Base-by-base conservation (phyloP, 2,888 invertebrate genomes). In the Ctenicera cuprea region DNA sequence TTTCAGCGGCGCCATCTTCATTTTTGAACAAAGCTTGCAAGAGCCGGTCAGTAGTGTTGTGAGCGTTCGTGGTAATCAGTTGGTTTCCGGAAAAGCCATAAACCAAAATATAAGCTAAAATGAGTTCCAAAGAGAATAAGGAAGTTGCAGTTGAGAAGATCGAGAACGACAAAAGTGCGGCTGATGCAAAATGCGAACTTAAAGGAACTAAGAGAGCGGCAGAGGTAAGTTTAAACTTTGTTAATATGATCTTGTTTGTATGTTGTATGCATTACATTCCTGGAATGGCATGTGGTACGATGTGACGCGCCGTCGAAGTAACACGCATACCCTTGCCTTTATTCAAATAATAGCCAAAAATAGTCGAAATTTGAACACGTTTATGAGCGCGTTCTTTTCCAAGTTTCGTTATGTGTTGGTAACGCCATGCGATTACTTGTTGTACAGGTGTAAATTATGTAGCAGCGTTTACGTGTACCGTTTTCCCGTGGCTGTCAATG, bases 181-280 rank as follows among this genome's bases (percentile, higher is more conserved):
- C 85, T 75, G 94, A 94, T 87, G 91, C 92, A 71, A 94, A 94
- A 90, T 93, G 93, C 89, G 94, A 94, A 87, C 90, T 94, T 86
- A 95, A 95, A 90, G 95, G 94, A 89, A 93, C 94, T 87, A 95
- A 95, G 90, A 92, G 95, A 90, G 92, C 94, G 89, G 94, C 94
- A 85, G 95, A 95, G 92, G 95, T 95, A 89, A 93, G 94, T 91
- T 85, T 87, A n/a, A 54, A 62, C 26, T 65, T n/a, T 30, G 9
- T n/a, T 20, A 38, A 18, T 38, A 18, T 59, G 14, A n/a, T 9
- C 26, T 7, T 20, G 57, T 18, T 33, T 33, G 33, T 33, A 5
- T 9, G 26, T 14, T 54, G 26, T 26, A 33, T 30, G n/a, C 5
- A 54, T 54, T n/a, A n/a, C n/a, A n/a, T 54, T 54, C 14, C 12